Evolutionary conservation across 2,113 vertebrate species (phyloP).

Genomic region (Sebastes schlegelii): DNA sequence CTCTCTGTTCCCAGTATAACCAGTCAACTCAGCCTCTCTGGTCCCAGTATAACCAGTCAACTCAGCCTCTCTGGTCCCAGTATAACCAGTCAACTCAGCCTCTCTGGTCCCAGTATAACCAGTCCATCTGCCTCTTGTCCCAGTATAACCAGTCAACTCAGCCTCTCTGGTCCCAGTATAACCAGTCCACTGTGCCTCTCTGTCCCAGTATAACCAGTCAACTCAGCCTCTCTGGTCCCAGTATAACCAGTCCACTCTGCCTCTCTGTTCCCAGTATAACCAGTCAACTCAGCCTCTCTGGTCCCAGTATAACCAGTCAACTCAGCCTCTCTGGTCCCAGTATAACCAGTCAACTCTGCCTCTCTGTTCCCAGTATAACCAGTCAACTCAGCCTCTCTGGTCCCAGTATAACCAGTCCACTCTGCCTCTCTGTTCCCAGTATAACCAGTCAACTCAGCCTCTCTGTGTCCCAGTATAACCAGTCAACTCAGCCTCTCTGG

Average conservation of each 20-base stretch:
- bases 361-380: background rate
- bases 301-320: background rate
- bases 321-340: background rate
- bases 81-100: no score
- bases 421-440: background rate
- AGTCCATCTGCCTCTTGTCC: background rate
- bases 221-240: no score
- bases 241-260: no score
- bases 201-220: background rate
- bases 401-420: background rate
- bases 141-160: no score
- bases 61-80: background rate
- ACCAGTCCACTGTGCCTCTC: background rate
- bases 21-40: background rate
- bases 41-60: background rate
- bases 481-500: background rate
- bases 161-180: background rate
- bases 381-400: background rate
- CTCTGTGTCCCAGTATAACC: background rate
- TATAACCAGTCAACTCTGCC: background rate
- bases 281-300: background rate
- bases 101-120: background rate
- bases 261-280: background rate
- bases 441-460: background rate
- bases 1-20: background rate